A percentile compares a stretch with the other conserved stretches of the same genome.
Conservation (phyloP, 2,888 invertebrate genomes). For the Cerastis leucographa region DNA sequence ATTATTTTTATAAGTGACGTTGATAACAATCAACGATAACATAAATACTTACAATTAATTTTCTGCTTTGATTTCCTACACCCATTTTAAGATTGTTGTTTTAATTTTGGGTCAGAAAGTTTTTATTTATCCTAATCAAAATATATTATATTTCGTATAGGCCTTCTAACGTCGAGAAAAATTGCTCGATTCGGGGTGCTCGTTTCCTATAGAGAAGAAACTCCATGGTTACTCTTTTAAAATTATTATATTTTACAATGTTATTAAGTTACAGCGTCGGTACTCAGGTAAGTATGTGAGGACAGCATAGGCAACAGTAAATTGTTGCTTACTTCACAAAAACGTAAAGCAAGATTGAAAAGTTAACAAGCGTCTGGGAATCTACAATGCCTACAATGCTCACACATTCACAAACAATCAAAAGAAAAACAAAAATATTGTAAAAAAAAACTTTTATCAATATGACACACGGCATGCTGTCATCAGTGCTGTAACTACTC, state of each 20-base stretch:
- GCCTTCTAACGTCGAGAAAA: no score
- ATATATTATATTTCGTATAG: not conserved
- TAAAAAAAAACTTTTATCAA: no score
- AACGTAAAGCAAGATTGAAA: not conserved
- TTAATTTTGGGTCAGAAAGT: not conserved
- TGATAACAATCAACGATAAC: no score
- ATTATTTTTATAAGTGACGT: no score
- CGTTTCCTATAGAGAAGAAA: not conserved
- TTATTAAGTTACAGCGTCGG: not conserved
- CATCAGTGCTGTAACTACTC: not conserved
- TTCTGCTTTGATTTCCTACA: not conserved
- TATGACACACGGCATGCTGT: not conserved
- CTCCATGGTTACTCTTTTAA: not conserved
- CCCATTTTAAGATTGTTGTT: not conserved
- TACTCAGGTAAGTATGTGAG: not conserved
- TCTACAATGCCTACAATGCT: not conserved
- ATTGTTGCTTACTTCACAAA: not conserved
- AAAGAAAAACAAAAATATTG: no score
- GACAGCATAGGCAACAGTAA: not conserved
- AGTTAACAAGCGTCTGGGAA: not conserved
- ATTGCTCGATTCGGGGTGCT: not conserved
- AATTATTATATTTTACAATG: not conserved
- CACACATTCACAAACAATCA: not conserved
- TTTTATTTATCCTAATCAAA: not conserved
- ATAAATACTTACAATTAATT: no score